Evolutionary conservation across 2,888 invertebrate species (phyloP).

Genomic region (Lasiommata megera): DNA sequence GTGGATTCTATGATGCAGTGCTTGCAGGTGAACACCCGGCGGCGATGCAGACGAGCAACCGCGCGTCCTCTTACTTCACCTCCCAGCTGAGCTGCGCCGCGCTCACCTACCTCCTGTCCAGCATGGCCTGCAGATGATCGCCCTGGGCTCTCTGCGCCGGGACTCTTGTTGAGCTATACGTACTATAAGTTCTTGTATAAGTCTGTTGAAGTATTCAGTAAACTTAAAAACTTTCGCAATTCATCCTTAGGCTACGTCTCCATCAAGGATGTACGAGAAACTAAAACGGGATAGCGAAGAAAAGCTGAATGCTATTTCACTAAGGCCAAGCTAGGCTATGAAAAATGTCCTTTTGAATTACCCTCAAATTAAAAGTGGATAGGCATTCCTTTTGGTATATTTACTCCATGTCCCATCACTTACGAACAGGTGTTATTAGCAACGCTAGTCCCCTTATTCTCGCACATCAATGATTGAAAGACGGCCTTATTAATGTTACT

Average conservation of each 20-base stretch:
- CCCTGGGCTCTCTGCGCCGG: constrained; percentile 35
- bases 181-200: constrained; percentile 7
- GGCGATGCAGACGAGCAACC: constrained; percentile 90
- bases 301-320: too few relatives aligned
- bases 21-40: constrained; percentile 90
- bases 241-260: background rate
- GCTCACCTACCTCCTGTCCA: constrained; percentile 68
- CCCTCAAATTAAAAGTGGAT: too few relatives aligned
- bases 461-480: too few relatives aligned
- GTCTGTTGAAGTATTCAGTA: background rate
- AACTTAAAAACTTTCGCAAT: background rate
- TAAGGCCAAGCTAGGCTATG: too few relatives aligned
- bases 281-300: too few relatives aligned
- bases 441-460: too few relatives aligned
- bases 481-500: too few relatives aligned
- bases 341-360: too few relatives aligned
- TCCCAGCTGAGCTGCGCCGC: constrained; percentile 73
- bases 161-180: constrained; percentile 27
- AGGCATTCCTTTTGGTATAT: too few relatives aligned
- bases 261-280: too few relatives aligned
- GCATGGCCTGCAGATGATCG: constrained; percentile 75
- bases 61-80: constrained; percentile 73
- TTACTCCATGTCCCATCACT: too few relatives aligned
- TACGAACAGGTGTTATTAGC: too few relatives aligned
- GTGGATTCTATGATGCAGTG: background rate